Base-by-base conservation (phyloP, 2,888 invertebrate species). In the Lycaena phlaeas region DNA sequence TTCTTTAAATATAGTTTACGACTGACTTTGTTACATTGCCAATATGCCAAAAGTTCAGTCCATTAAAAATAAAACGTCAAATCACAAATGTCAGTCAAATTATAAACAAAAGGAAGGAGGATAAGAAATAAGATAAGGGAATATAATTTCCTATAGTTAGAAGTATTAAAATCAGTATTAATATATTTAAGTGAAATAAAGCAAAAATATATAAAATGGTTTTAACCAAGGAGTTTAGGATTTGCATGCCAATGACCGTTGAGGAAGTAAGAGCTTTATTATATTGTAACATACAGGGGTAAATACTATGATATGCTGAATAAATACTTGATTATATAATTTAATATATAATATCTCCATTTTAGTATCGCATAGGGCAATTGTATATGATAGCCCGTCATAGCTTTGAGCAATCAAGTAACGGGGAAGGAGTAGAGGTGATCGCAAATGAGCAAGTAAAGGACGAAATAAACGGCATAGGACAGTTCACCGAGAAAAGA, bases 341-440 rank as follows among this genome's bases (percentile, higher is more conserved):
- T 42, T 14, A 10, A 15, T 18, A 4, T 25, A 15, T 12, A 22
- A 6, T n/a, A 17, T 45, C 42, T 45, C 36, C 42, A 11, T 85
- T 87, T 34, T 67, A 96, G 96, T 96, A 96, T 70, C 91, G 89
- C 52, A 90, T 96, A 54, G 96, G 96, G 0, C 96, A 97, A 68
- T 86, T 96, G 44, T 96, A 96, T 70, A 97, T 96, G 96, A 96
- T 96, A 59, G 95, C 96, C 2, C 89, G 96, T 38, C 96, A 97
- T 66, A 96, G 96, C 67, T 89, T 92, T 58, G 96, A 96, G 62
- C 95, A 97, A 64, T 95, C 95, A 0, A 92, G 91, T 49, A 90
- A 91, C 46, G 95, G 95, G 0, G 95, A 96, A 73, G 96, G 96
- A 2, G 96, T 96, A 0, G 96, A 96, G 68, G 95, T 96, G 1